Conservation (phyloP, 2,113 vertebrate species). For the Xiphophorus hellerii region DNA sequence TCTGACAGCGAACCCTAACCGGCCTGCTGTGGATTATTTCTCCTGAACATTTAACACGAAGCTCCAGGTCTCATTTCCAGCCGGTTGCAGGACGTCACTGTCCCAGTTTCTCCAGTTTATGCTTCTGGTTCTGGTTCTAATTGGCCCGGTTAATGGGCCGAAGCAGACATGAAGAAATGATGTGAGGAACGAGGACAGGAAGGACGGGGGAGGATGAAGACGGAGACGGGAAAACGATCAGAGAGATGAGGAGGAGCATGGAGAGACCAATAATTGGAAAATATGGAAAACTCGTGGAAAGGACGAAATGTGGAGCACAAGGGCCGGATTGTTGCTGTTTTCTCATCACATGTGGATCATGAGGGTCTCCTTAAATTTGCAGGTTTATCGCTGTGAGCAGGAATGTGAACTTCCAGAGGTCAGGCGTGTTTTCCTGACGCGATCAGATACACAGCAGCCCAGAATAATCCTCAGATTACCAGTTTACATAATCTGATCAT, state of each 20-base stretch:
- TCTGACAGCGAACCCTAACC: no score
- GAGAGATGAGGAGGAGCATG: neutral
- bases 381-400: neutral
- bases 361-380: neutral
- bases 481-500: neutral
- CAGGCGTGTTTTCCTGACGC: neutral
- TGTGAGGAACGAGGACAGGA: neutral
- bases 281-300: neutral
- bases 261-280: neutral
- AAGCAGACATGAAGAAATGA: neutral
- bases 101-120: neutral
- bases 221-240: conserved; percentile 3
- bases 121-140: neutral
- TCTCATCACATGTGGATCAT: conserved; percentile 26
- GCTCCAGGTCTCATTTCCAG: neutral
- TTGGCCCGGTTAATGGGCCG: neutral
- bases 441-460: neutral
- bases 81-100: neutral
- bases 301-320: neutral
- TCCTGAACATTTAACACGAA: neutral
- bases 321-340: no score
- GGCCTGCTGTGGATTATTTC: neutral
- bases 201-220: neutral
- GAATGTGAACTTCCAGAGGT: neutral
- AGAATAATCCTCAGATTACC: neutral